phyloP scores from a whole-genome alignment of 2,797 vertebrate species.

The Clarias platycephalus region DNA sequence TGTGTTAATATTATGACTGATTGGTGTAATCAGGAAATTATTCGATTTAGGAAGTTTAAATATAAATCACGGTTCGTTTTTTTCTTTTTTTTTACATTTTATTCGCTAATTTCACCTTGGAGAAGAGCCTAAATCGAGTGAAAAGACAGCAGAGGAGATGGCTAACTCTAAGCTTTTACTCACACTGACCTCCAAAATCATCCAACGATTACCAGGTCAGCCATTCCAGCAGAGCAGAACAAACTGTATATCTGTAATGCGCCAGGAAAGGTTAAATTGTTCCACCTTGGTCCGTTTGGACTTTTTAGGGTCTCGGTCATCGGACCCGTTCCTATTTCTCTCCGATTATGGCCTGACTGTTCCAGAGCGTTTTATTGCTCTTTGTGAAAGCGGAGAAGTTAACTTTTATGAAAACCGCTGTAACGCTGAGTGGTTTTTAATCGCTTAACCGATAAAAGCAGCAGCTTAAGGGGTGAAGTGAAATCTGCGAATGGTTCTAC shows the following conservation, averaged over 20 bases:
- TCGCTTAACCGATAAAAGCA: neutral
- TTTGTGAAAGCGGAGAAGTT: neutral
- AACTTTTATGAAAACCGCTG: neutral
- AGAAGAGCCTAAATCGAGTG: neutral
- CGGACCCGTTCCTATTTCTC: neutral
- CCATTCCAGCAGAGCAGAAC: neutral
- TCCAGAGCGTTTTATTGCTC: neutral
- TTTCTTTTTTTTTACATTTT: neutral
- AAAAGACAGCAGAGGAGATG: neutral
- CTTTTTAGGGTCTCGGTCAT: neutral
- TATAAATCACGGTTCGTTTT: neutral
- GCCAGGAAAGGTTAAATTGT: neutral
- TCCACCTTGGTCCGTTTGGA: neutral
- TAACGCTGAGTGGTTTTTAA: conserved; percentile 10
- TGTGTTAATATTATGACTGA: neutral
- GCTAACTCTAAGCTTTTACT: neutral
- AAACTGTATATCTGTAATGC: neutral
- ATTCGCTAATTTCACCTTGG: neutral
- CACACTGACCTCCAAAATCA: neutral
- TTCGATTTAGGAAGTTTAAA: neutral
- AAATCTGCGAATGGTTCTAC: neutral
- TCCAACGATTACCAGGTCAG: neutral
- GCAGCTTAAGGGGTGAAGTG: neutral
- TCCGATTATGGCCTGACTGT: neutral
- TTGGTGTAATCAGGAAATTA: neutral